Conservation (phyloP, 2,888 invertebrate genomes). For the Pemphredon lugubris region DNA sequence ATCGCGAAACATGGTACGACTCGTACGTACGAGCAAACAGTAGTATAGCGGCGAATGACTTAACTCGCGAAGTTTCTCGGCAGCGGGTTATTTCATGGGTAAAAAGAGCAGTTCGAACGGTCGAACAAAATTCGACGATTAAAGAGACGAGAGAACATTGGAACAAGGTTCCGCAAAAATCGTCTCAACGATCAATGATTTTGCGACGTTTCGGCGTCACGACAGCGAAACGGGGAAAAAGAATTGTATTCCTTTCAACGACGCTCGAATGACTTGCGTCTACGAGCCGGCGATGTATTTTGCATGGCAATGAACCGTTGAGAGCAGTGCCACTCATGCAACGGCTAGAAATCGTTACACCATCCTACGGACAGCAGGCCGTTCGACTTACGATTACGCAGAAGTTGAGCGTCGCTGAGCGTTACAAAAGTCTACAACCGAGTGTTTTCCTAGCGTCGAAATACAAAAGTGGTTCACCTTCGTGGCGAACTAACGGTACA, state of each 20-base stretch:
- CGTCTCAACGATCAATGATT: too few relatives aligned
- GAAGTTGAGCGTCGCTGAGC: background rate
- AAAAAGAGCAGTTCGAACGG: too few relatives aligned
- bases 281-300: constrained; percentile 50
- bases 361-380: too few relatives aligned
- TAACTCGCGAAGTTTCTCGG: too few relatives aligned
- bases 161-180: too few relatives aligned
- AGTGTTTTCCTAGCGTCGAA: background rate
- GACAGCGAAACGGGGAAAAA: too few relatives aligned
- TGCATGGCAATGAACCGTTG: constrained; percentile 61
- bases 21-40: background rate
- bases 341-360: background rate
- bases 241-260: constrained; percentile 34
- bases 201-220: too few relatives aligned
- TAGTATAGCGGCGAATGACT: too few relatives aligned
- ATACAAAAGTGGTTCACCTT: background rate
- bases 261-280: constrained; percentile 66
- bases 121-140: too few relatives aligned
- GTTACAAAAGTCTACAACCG: background rate
- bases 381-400: background rate
- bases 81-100: too few relatives aligned
- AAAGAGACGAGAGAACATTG: too few relatives aligned
- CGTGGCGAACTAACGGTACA: background rate
- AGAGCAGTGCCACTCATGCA: constrained; percentile 5
- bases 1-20: constrained; percentile 35